Conservation (phyloP, 2,113 vertebrate species). For the Osmerus eperlanus region DNA sequence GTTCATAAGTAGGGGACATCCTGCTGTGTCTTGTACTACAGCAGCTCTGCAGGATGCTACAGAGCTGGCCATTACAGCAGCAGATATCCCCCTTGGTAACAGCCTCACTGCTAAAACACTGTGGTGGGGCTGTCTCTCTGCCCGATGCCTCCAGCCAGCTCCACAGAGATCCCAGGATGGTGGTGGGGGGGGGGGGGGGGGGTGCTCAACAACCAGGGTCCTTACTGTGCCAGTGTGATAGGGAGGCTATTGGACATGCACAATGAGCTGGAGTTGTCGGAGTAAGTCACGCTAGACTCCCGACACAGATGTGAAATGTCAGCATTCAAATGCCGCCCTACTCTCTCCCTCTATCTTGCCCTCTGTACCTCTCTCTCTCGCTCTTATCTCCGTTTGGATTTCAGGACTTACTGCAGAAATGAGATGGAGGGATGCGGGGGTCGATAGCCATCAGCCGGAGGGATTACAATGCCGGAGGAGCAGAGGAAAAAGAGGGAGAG, state of each 20-base stretch:
- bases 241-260: no score
- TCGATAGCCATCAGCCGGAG: background rate
- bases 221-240: no score
- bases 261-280: no score
- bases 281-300: background rate
- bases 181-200: no score
- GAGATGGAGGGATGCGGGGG: background rate
- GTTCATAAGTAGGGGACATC: slow-evolving; percentile 37
- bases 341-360: no score
- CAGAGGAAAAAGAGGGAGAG: background rate
- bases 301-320: background rate
- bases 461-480: background rate
- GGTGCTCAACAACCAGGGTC: no score
- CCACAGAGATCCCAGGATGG: slow-evolving; percentile 4
- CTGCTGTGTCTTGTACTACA: slow-evolving; percentile 15
- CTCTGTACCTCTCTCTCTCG: no score
- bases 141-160: background rate
- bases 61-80: slow-evolving; percentile 30
- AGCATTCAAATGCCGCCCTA: no score
- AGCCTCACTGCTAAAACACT: slow-evolving; percentile 22
- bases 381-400: no score
- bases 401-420: background rate
- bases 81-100: slow-evolving; percentile 29
- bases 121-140: background rate
- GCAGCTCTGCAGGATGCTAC: slow-evolving; percentile 27